Percentiles rank a stretch among this genome's conserved stretches.
phyloP scores from a whole-genome alignment of 2,888 invertebrate species.

The Noctuana brunneofusca region DNA sequence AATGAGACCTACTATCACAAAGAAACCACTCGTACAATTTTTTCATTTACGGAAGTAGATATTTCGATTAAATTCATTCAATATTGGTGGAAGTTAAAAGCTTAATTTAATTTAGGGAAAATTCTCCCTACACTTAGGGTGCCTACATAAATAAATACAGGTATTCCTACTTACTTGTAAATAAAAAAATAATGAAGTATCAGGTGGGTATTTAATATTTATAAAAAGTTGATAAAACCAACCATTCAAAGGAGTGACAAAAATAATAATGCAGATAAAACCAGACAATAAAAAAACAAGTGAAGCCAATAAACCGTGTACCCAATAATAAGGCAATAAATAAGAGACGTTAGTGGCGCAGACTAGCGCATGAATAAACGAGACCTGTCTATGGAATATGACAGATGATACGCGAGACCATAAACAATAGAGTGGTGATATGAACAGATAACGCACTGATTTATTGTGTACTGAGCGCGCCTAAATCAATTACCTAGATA shows the following conservation, averaged over 20 bases:
- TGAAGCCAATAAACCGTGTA: conserved; percentile 10
- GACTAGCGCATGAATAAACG: conserved; percentile 45
- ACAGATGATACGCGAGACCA: conserved; percentile 65
- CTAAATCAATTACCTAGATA: conserved; percentile 77
- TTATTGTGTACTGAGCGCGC: conserved; percentile 59
- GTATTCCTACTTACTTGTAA: background rate
- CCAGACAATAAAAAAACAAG: conserved; percentile 13
- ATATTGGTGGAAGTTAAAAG: background rate
- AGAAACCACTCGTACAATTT: conserved; percentile 21
- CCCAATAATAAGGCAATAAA: conserved; percentile 28
- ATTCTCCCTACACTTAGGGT: background rate
- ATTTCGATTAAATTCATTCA: conserved; percentile 9
- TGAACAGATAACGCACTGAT: conserved; percentile 66
- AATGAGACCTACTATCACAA: conserved; percentile 42
- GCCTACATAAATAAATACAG: background rate
- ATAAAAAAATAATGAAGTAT: background rate
- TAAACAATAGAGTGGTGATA: conserved; percentile 72
- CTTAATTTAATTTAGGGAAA: background rate
- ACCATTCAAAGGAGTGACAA: background rate
- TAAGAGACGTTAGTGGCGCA: conserved; percentile 43
- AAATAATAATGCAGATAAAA: background rate
- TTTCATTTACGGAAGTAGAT: conserved; percentile 12
- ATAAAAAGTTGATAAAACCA: too few species aligned
- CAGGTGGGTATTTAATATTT: too few species aligned
- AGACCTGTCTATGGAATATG: conserved; percentile 51